These are phyloP conservation scores for Campylomormyrus numenius DNA, from an alignment of 2,113 vertebrate genomes.

Conservation along the genomic window DNA sequence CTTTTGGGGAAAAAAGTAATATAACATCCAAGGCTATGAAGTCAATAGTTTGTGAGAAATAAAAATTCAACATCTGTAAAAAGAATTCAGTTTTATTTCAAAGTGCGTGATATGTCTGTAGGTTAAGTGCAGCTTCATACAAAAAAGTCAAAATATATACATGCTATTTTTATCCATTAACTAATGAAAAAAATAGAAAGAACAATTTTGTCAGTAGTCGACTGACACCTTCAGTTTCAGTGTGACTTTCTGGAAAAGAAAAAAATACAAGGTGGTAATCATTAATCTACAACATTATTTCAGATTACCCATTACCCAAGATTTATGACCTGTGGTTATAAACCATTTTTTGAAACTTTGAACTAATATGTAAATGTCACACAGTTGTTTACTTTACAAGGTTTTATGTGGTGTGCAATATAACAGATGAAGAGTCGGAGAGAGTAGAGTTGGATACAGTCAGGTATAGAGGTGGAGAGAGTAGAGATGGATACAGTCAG, in stretches of 20 bases:
- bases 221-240: constrained; percentile 7
- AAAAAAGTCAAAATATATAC: constrained; percentile 7
- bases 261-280: not conserved
- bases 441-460: not conserved
- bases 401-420: not conserved
- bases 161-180: not conserved
- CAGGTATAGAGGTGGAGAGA: not conserved
- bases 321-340: not conserved
- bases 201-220: not conserved
- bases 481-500: not conserved
- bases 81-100: constrained; percentile 4
- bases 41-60: not conserved
- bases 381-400: not conserved
- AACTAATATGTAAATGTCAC: not conserved
- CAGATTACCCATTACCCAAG: not conserved
- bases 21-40: not conserved
- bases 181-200: not conserved
- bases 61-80: not conserved
- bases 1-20: not conserved
- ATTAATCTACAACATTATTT: not conserved
- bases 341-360: not conserved
- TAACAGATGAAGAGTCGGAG: not conserved
- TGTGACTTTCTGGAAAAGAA: constrained; percentile 19
- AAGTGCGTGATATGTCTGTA: not conserved
- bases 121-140: not conserved